phyloP scores from a whole-genome alignment of 2,888 invertebrate genomes.

The Uropetala carovei region DNA sequence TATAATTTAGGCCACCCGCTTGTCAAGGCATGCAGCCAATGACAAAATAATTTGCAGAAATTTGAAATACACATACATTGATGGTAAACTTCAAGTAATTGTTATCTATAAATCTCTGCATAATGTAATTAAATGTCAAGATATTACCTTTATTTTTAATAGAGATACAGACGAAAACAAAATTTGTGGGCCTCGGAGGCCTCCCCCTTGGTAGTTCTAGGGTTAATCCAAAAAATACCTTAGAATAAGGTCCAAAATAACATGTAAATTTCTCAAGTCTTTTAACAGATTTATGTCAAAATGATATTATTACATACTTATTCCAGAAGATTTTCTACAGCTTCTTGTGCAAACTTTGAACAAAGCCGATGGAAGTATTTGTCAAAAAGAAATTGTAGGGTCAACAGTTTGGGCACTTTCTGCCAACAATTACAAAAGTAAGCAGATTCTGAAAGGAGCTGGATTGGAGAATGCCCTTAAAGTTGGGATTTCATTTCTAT shows the following conservation, averaged over 20 bases:
- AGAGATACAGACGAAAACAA: too few relatives aligned
- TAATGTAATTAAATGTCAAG: too few relatives aligned
- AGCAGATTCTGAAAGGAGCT: constrained; percentile 77
- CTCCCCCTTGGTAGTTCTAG: background rate
- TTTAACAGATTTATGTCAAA: background rate
- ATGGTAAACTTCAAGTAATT: too few relatives aligned
- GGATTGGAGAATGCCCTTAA: constrained; percentile 70
- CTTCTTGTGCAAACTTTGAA: constrained; percentile 75
- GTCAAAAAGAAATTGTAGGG: constrained; percentile 76
- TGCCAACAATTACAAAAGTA: constrained; percentile 84
- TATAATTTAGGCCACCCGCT: too few relatives aligned
- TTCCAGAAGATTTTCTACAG: constrained; percentile 77
- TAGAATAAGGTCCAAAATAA: background rate
- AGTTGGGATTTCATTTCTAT: background rate
- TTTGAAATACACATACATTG: too few relatives aligned
- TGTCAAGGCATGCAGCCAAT: too few relatives aligned
- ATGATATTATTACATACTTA: constrained; percentile 66
- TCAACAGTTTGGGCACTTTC: constrained; percentile 82
- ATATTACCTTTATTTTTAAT: too few relatives aligned
- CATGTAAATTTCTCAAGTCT: background rate
- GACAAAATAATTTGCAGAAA: too few relatives aligned
- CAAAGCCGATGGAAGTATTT: constrained; percentile 72
- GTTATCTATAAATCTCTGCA: too few relatives aligned
- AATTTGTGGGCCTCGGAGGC: too few relatives aligned
- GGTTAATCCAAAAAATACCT: background rate